Conservation (phyloP, 2,113 vertebrate species). For the Xiphias gladius region DNA sequence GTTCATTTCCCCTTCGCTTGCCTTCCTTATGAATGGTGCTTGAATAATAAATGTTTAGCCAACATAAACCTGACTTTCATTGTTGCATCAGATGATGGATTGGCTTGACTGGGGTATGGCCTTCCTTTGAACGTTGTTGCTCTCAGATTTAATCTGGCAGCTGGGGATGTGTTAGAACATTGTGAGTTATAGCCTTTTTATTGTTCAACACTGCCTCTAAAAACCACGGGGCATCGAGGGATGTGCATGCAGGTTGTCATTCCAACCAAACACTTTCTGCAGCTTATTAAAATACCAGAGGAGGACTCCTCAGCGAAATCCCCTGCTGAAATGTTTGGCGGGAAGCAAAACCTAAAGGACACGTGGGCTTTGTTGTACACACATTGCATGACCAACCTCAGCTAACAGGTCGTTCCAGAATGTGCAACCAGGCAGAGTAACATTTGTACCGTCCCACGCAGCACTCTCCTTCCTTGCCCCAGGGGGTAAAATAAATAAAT, state of each 20-base stretch:
- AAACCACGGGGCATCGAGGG: conserved; percentile 24
- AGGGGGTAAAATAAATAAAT: not conserved
- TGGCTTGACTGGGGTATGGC: conserved; percentile 53
- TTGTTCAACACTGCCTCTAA: conserved; percentile 53
- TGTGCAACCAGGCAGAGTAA: conserved; percentile 13
- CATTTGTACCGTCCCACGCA: not conserved
- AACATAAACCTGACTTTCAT: conserved; percentile 60
- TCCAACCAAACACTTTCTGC: conserved; percentile 48
- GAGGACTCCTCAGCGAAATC: conserved; percentile 32
- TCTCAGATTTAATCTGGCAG: conserved; percentile 67
- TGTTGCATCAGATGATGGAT: conserved; percentile 65
- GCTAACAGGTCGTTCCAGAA: conserved; percentile 2
- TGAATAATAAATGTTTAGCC: conserved; percentile 70
- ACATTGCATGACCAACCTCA: conserved; percentile 1
- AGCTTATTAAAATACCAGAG: conserved; percentile 55
- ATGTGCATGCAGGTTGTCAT: conserved; percentile 32
- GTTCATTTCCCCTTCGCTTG: conserved; percentile 40
- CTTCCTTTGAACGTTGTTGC: conserved; percentile 58
- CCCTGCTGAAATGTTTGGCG: conserved; percentile 38
- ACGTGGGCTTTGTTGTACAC: conserved; percentile 12
- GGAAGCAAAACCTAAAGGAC: conserved; percentile 22
- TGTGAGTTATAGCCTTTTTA: conserved; percentile 36
- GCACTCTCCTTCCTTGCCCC: not conserved
- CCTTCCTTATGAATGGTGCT: conserved; percentile 49
- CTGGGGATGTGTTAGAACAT: conserved; percentile 56